Base-by-base conservation (phyloP, 2,888 invertebrate genomes). In the Hirtodrosophila alboralis region DNA sequence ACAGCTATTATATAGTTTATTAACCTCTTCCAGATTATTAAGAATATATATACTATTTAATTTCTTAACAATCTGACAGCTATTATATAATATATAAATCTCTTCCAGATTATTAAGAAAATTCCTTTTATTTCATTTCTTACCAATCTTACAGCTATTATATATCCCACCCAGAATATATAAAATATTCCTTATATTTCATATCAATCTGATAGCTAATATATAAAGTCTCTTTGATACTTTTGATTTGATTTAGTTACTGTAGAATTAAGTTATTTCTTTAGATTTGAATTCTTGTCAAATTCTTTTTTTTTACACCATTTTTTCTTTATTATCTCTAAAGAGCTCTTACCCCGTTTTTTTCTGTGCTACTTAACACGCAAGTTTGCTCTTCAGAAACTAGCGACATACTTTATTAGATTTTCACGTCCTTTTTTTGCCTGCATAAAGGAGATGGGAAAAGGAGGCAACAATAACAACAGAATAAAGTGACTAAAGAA, bases 281-380 rank as follows among this genome's bases (percentile, higher is more conserved):
- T 21, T 14, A 7, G 6, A 31, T 10, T 30, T 31, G 21, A 21
- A 12, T 8, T 27, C 1, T 7, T 33, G 13, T 33, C 21, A 10
- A n/a, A 18, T 18, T 6, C 6, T 5, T 23, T 23, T 9, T 14
- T 21, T 10, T 23, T 13, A 12, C 6, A 14, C n/a, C 30, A 8
- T 1, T 27, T 36, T 12, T 36, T 36, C 41, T 43, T 41, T 31
- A 38, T 45, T 61, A 47, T 75, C 16, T 27, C 21, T 38, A 38
- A 54, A 84, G 79, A 13, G 60, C 66, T 69, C 75, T 78, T 83
- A 62, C 16, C 62, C 63, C 64, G 48, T 72, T 72, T 67, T 72
- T 66, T 65, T n/a, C n/a, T 51, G 48, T 62, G 66, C 75, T 86
- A 65, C 86, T 86, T 86, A 86, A 75, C 73, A 83, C 84, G 84